These are phyloP conservation scores for Sorex maritimensis DNA, from an alignment of 2,797 vertebrate genomes.

Conservation along the genomic window DNA sequence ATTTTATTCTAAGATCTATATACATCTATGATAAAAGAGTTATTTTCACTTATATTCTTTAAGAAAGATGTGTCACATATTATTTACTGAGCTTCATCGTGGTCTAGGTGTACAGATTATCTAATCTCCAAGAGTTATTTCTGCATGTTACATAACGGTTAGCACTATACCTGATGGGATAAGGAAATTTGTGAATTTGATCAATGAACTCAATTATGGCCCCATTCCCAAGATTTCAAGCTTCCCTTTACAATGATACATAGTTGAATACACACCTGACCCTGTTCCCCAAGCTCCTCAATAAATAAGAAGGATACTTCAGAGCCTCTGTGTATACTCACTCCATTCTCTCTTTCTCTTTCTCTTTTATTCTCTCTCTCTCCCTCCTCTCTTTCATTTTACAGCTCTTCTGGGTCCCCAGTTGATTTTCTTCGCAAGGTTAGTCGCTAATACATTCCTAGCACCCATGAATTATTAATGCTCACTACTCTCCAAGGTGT, in stretches of 20 bases:
- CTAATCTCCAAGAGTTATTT: slow-evolving; percentile 66
- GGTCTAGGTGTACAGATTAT: slow-evolving; percentile 70
- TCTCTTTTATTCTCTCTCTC: slow-evolving; percentile 59
- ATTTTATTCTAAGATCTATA: no score
- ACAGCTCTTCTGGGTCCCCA: slow-evolving; percentile 93
- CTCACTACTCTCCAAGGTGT: slow-evolving; percentile 96
- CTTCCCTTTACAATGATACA: slow-evolving; percentile 91
- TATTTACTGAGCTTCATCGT: slow-evolving; percentile 73
- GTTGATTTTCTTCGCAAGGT: slow-evolving; percentile 96
- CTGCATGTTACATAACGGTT: slow-evolving; percentile 79
- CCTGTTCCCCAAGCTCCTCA: slow-evolving; percentile 90
- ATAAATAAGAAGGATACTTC: slow-evolving; percentile 91
- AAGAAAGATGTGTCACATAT: background rate
- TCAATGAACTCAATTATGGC: slow-evolving; percentile 97
- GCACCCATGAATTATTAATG: slow-evolving; percentile 99
- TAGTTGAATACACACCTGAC: slow-evolving; percentile 91
- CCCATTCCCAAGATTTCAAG: slow-evolving; percentile 91
- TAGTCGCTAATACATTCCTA: slow-evolving; percentile 98
- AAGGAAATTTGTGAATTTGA: slow-evolving; percentile 90
- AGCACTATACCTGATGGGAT: slow-evolving; percentile 59
- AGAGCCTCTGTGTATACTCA: slow-evolving; percentile 69
- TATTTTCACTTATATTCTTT: slow-evolving; percentile 25
- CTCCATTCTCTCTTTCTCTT: slow-evolving; percentile 73
- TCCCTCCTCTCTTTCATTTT: slow-evolving; percentile 75
- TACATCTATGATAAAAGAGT: background rate